Evolutionary conservation across 2,797 vertebrate species (phyloP), one percentile per base, ranked within the genome.

Genomic region (Novumbra hubbsi): DNA sequence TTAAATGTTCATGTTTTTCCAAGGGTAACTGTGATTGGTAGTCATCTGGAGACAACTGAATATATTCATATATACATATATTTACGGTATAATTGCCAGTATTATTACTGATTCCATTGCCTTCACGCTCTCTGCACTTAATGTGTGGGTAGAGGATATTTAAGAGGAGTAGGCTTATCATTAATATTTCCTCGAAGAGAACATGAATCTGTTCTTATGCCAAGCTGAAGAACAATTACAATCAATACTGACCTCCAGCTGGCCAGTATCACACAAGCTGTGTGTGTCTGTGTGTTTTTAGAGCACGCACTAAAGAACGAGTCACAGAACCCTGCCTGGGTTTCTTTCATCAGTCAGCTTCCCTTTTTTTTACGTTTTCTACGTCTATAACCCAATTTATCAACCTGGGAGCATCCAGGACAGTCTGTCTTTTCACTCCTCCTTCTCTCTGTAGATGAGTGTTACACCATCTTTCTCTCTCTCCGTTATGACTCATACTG

Each of bases 71-170:
- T 83, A 80, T 84, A 83, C 87, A 84, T 81, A 71, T 85, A 86
- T 90, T 81, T 67, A 75, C 21, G 41, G 41, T 14, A 17, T 75
- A 49, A 77, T 70, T 4, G 74, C 30, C 78, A 76, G 17, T 30
- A 71, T 62, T 15, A 80, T 82, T 82, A 86, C 80, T 83, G 81
- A 86, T 87, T 80, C 85, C 78, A 86, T 90, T 87, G 87, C 87
- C 88, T 91, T 91, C 88, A 90, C 89, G 87, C 87, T 80, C 86
- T 69, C 82, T 87, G 88, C 85, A 81, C 87, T 84, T 74, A 85
- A 90, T 88, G 89, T 86, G 83, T 55, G 87, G 89, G 90, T 88
- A 89, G 85, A 89, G 90, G 89, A 68, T 76, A 83, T 85, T 84
- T 83, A 80, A 85, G 85, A 12, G 41, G 41, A 45, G 12, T 45